phyloP scores from a whole-genome alignment of 2,888 invertebrate species.

The Timandra comae region DNA sequence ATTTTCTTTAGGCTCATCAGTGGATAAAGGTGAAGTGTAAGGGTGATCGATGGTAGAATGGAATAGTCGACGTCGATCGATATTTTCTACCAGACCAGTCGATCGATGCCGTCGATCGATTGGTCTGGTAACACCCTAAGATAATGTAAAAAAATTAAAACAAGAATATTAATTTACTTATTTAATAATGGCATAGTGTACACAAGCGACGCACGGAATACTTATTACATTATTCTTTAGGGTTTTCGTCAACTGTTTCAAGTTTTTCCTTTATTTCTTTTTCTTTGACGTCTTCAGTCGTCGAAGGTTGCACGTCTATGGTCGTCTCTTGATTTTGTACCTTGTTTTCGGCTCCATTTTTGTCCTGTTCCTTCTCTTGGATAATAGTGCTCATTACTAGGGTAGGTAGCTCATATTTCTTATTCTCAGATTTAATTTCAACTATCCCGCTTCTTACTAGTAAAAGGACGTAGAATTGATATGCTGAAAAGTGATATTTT shows the following conservation, averaged over 20 bases:
- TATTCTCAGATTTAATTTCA: slow-evolving; percentile 31
- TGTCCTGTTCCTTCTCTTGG: slow-evolving; percentile 19
- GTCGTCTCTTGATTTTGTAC: slow-evolving; percentile 6
- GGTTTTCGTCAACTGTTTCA: slow-evolving; percentile 25
- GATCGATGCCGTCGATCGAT: too few species aligned
- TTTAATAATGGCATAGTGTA: too few species aligned
- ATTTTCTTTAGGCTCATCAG: too few species aligned
- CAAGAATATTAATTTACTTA: too few species aligned
- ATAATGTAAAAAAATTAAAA: too few species aligned
- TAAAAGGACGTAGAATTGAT: slow-evolving; percentile 45
- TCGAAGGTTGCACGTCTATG: too few species aligned
- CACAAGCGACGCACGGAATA: too few species aligned
- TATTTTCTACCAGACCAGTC: too few species aligned
- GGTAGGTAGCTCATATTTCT: slow-evolving; percentile 26
- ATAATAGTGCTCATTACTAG: slow-evolving; percentile 27
- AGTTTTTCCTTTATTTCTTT: background rate
- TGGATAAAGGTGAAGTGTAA: too few species aligned
- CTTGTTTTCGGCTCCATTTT: slow-evolving; percentile 5
- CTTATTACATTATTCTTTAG: slow-evolving; percentile 24
- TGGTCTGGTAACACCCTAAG: too few species aligned
- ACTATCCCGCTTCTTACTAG: slow-evolving; percentile 50
- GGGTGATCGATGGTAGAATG: too few species aligned
- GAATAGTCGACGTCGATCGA: too few species aligned
- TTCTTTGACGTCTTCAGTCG: background rate
- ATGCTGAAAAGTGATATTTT: slow-evolving; percentile 35